Conservation (phyloP, 2,797 vertebrate species). For the Remorina albescens region DNA sequence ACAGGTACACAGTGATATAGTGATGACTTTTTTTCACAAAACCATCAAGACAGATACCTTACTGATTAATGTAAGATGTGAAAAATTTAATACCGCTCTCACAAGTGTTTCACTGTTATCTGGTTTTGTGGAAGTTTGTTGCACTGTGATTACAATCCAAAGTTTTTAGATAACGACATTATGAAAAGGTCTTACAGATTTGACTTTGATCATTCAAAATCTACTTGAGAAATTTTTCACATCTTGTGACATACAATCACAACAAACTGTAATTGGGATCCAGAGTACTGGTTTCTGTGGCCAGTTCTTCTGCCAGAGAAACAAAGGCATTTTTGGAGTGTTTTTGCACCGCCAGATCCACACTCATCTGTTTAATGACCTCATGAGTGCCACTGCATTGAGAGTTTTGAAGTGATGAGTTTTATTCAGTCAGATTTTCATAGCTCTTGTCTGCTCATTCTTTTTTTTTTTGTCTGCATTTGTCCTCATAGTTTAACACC, state of each 20-base stretch:
- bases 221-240: slow-evolving; percentile 1
- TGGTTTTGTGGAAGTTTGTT: neutral
- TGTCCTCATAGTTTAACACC: too few relatives aligned
- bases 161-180: neutral
- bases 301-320: neutral
- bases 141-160: too few relatives aligned
- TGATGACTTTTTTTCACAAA: too few relatives aligned
- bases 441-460: slow-evolving; percentile 14
- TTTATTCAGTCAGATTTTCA: slow-evolving; percentile 35
- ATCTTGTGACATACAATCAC: neutral
- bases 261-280: neutral
- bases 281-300: slow-evolving; percentile 12
- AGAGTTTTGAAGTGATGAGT: slow-evolving; percentile 31
- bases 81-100: neutral
- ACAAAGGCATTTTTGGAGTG: neutral
- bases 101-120: neutral
- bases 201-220: slow-evolving; percentile 11
- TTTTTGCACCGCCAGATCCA: neutral
- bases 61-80: neutral
- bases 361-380: slow-evolving; percentile 17
- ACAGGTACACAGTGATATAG: too few relatives aligned
- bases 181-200: neutral
- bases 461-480: too few relatives aligned
- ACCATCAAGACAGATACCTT: neutral
- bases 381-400: neutral